Evolutionary conservation across 1,140 invertebrate genomes (phyloP), one percentile per base, ranked within the genome.

Genomic region (Neodiprion lecontei): DNA sequence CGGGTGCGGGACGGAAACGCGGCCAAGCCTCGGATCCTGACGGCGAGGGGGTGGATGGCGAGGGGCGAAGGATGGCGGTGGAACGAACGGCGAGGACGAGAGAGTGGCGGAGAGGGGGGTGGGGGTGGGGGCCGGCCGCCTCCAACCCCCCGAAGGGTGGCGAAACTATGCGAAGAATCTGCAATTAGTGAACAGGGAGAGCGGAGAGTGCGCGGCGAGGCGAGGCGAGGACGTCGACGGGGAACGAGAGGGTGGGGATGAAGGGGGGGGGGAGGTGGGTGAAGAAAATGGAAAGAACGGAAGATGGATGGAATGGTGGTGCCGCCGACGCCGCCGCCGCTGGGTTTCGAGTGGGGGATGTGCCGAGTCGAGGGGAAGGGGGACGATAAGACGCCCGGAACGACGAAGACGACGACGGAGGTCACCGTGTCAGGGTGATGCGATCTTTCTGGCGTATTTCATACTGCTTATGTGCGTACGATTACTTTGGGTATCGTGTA

Each of bases 121-220:
- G 69, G 1, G 17, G 68, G 67, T 10, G 67, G 48, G 21, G 11
- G 65, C 17, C 17, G 75, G 61, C 69, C 68, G 48, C 73, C 69
- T 67, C n/a, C 69, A 67, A 66, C 69, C 48, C 68, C 72, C 69
- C 70, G 71, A 66, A 90, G 87, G 88, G 85, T 90, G 91, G 91
- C 91, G 92, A 94, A 95, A 94, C 93, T 94, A 95, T 94, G 93
- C 93, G 92, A 94, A 94, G 93, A 95, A 95, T 94, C 93, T 93
- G 93, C 93, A 94, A 95, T 95, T 94, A 94, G 93, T 94, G 92
- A 93, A 91, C 91, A 87, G 92, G 70, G 74, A 73, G 73, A 73
- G 77, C 53, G 70, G 68, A 74, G 74, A 68, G 67, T 61, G 67
- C 66, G 74, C 70, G 72, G 61, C 49, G 69, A n/a, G 66, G 71